Evolutionary conservation across 2,888 invertebrate genomes (phyloP), one percentile per base, ranked within the genome.

Genomic region (Helicoverpa assulta): DNA sequence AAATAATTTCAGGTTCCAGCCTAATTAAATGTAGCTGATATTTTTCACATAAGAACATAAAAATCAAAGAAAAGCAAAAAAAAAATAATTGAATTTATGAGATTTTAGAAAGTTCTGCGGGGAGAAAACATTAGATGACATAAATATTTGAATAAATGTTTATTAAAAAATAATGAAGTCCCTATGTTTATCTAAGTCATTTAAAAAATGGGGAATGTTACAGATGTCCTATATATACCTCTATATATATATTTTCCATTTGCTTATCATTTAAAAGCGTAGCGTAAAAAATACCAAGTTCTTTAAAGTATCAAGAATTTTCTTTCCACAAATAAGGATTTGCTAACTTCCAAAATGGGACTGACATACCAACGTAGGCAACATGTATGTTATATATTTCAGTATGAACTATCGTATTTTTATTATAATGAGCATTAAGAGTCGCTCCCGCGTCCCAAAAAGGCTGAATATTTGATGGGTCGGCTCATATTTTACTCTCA

Each of bases 351-450:
- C 87, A 86, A 92, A 90, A 92, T 87, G 85, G 85, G 84, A 81
- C 83, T 88, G 86, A 87, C 87, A 87, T 85, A 85, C 85, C 81
- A 85, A 87, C 83, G 82, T 85, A 88, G 84, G 76, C 80, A 85
- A 82, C 83, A 84, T 80, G 78, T 86, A 87, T 83, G 81, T 82
- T 90, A 85, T 88, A 88, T 88, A 88, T 87, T 87, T 87, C 88
- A 89, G 90, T 90, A 93, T 94, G 93, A 95, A 91, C 92, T 94
- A 94, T 95, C 84, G 94, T 88, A 90, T 94, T 93, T 94, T 95
- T 95, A 95, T 95, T 95, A 92, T 94, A 95, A 95, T 93, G 91
- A 94, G 89, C 89, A 89, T 91, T 90, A 90, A 93, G 87, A 91
- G 90, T 89, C 90, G 91, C 92, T 90, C 88, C 85, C 77, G 89